Conservation (phyloP, 2,797 vertebrate species). For the Dicrostonyx torquatus region DNA sequence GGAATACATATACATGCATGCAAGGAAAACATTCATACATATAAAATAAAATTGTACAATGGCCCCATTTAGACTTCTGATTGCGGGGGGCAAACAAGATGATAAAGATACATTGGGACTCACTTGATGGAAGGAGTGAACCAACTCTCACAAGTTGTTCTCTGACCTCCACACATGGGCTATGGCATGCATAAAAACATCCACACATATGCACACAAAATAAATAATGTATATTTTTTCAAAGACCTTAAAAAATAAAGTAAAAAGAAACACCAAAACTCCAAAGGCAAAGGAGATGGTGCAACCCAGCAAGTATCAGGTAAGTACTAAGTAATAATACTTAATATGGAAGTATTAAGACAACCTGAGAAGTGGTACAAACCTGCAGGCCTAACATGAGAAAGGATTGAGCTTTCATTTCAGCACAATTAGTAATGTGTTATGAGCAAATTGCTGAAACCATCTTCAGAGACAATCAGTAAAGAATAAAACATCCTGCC, state of each 20-base stretch:
- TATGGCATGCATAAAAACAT: not conserved
- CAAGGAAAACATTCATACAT: not conserved
- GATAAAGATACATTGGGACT: not conserved
- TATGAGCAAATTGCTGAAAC: conserved; percentile 3
- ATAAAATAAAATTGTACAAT: not conserved
- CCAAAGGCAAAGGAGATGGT: not conserved
- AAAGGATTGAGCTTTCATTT: conserved; percentile 35
- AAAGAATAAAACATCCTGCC: not conserved
- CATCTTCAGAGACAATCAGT: not conserved
- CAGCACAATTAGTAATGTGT: not conserved
- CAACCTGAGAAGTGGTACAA: conserved; percentile 10
- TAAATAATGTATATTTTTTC: not conserved
- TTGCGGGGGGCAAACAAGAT: not conserved
- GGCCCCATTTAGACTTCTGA: not conserved
- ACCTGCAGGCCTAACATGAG: not conserved
- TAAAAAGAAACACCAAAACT: conserved; percentile 36
- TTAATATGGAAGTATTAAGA: not conserved
- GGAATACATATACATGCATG: not conserved
- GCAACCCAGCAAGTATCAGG: not conserved
- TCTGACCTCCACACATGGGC: not conserved
- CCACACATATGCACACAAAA: not conserved
- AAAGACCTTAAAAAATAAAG: not conserved
- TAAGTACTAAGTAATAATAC: not conserved
- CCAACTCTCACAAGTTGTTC: not conserved
- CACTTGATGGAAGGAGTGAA: not conserved